Evolutionary conservation across 2,888 invertebrate genomes (phyloP).

Genomic region (Oscheius onirici): DNA sequence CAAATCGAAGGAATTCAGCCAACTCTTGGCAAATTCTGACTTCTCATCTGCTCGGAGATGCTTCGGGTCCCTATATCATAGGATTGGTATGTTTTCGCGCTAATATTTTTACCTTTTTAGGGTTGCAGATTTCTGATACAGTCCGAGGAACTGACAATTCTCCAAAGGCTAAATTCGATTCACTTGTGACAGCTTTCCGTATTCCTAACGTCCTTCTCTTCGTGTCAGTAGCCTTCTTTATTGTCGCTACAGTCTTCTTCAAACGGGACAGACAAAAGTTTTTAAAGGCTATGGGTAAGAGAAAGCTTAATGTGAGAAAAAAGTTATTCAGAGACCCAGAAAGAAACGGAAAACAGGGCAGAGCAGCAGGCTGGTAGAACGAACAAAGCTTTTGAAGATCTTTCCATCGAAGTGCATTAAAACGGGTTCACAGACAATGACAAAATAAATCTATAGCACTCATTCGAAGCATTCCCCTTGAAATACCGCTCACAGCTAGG

Average conservation of each 20-base stretch:
- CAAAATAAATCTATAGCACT: too few species aligned
- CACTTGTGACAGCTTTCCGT: constrained; percentile 50
- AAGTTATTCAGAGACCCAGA: not conserved
- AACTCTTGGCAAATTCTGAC: constrained; percentile 96
- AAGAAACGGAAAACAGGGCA: not conserved
- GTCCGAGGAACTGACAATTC: constrained; percentile 50
- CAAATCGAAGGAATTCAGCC: constrained; percentile 92
- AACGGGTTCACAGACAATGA: constrained; percentile 1
- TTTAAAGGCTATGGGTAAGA: constrained; percentile 46
- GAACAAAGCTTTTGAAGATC: constrained; percentile 22
- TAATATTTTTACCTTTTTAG: not conserved
- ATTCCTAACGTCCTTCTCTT: constrained; percentile 51
- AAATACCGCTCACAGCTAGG: too few species aligned
- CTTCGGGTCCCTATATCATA: constrained; percentile 94
- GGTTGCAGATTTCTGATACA: constrained; percentile 60
- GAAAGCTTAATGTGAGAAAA: not conserved
- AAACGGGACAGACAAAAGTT: constrained; percentile 47
- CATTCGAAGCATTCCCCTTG: too few species aligned
- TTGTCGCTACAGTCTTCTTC: constrained; percentile 46
- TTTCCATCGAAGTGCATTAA: constrained; percentile 16
- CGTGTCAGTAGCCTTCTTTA: constrained; percentile 47
- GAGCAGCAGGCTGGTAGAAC: not conserved
- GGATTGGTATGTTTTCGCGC: constrained; percentile 75
- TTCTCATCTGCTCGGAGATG: constrained; percentile 97
- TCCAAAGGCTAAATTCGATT: constrained; percentile 39